These are phyloP conservation scores for Gavialis gangeticus DNA, from an alignment of 2,113 vertebrate genomes.

Conservation along the genomic window DNA sequence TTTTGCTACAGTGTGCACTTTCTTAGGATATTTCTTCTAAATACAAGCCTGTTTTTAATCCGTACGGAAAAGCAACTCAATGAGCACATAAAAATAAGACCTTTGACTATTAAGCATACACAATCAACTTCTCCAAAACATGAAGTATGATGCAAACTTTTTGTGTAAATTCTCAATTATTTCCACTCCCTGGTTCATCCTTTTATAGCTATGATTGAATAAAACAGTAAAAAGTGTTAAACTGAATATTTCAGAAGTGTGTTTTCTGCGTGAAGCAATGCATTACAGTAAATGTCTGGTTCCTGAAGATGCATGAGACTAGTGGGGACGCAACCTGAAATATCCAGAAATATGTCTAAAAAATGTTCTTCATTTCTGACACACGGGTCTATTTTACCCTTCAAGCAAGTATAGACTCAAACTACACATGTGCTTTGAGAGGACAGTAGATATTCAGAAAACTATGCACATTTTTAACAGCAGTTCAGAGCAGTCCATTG, in stretches of 20 bases:
- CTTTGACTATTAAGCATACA: accelerated
- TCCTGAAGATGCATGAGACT: background rate
- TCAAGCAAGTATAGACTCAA: background rate
- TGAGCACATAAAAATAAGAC: background rate
- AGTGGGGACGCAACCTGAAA: background rate
- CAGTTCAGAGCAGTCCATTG: accelerated
- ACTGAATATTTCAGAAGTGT: background rate
- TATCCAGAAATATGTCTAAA: background rate
- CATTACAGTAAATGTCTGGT: background rate
- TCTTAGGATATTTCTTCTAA: accelerated
- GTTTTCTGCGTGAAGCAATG: background rate
- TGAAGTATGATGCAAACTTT: background rate
- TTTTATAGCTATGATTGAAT: background rate
- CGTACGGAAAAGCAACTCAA: accelerated
- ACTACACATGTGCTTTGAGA: accelerated
- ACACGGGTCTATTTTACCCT: accelerated
- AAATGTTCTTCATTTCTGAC: accelerated
- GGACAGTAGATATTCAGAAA: background rate
- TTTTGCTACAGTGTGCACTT: accelerated
- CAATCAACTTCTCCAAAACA: background rate
- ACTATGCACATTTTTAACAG: background rate
- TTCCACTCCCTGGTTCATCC: background rate
- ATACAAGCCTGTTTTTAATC: accelerated
- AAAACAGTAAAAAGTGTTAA: background rate
- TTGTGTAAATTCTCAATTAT: background rate